A percentile compares a stretch with the other conserved stretches of the same genome.
Evolutionary conservation across 1,140 invertebrate species (phyloP).

Genomic region (Drosophila pectinifera): DNA sequence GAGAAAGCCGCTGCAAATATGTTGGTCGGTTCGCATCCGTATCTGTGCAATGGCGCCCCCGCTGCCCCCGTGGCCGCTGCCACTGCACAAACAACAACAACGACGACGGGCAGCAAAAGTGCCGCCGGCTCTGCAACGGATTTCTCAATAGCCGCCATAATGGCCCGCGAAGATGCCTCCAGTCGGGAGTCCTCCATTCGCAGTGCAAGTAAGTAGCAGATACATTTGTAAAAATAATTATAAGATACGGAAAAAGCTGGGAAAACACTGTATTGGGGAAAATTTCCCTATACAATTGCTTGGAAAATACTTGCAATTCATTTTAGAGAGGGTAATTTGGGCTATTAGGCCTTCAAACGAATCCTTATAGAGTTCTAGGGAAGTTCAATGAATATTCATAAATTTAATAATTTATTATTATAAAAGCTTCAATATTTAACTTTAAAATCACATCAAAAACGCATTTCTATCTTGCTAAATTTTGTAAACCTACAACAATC

Average conservation of each 20-base stretch:
- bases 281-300: accelerated
- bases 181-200: constrained; percentile 86
- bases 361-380: neutral
- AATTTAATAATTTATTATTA: neutral
- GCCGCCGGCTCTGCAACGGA: constrained; percentile 89
- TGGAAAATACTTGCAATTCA: neutral
- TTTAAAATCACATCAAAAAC: neutral
- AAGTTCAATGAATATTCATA: neutral
- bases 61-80: constrained; percentile 49
- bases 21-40: constrained; percentile 82
- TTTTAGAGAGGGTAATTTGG: neutral
- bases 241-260: neutral
- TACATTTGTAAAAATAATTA: neutral
- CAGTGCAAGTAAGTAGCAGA: constrained; percentile 81
- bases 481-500: neutral
- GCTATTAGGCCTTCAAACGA: no score
- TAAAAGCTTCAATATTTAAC: neutral
- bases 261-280: no score
- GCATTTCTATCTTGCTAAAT: neutral
- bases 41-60: constrained; percentile 80
- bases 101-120: constrained; percentile 73
- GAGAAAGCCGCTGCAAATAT: constrained; percentile 54
- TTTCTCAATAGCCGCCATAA: constrained; percentile 97
- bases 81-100: constrained; percentile 50
- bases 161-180: constrained; percentile 90